Percentiles rank a stretch among this genome's conserved stretches.
Evolutionary conservation across 2,888 invertebrate genomes (phyloP).

Genomic region (Drosophila setosimentum): DNA sequence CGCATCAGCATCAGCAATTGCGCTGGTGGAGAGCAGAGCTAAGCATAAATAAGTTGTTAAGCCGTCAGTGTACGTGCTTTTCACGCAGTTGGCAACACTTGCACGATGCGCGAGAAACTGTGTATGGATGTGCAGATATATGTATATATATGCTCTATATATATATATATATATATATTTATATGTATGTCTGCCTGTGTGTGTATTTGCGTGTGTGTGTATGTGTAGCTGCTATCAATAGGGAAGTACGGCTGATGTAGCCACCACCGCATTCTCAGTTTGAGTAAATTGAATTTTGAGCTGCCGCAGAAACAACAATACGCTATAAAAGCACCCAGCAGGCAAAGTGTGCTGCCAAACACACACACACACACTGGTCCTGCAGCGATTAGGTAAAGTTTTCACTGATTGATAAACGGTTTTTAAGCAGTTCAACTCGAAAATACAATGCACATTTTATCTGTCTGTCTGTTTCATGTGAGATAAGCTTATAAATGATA

Average conservation of each 20-base stretch:
- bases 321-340: slow-evolving; percentile 22
- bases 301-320: slow-evolving; percentile 42
- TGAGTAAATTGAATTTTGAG: slow-evolving; percentile 72
- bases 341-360: slow-evolving; percentile 53
- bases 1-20: slow-evolving; percentile 21
- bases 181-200: slow-evolving; percentile 16
- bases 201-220: slow-evolving; percentile 12
- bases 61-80: slow-evolving; percentile 74
- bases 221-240: slow-evolving; percentile 51
- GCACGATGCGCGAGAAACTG: slow-evolving; percentile 7
- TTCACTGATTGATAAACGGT: slow-evolving; percentile 59
- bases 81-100: slow-evolving; percentile 66
- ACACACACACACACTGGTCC: slow-evolving; percentile 20
- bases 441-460: slow-evolving; percentile 31
- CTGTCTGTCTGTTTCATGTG: slow-evolving; percentile 30
- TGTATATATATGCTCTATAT: neutral
- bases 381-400: slow-evolving; percentile 66
- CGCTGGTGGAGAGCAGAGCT: slow-evolving; percentile 50
- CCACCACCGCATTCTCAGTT: slow-evolving; percentile 67
- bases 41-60: slow-evolving; percentile 80
- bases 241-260: slow-evolving; percentile 54
- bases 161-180: slow-evolving; percentile 11
- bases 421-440: slow-evolving; percentile 21
- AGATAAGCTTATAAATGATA: slow-evolving; percentile 26
- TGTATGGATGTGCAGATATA: neutral